phyloP scores from a whole-genome alignment of 1,140 invertebrate species.

The Archegozetes longisetosus region DNA sequence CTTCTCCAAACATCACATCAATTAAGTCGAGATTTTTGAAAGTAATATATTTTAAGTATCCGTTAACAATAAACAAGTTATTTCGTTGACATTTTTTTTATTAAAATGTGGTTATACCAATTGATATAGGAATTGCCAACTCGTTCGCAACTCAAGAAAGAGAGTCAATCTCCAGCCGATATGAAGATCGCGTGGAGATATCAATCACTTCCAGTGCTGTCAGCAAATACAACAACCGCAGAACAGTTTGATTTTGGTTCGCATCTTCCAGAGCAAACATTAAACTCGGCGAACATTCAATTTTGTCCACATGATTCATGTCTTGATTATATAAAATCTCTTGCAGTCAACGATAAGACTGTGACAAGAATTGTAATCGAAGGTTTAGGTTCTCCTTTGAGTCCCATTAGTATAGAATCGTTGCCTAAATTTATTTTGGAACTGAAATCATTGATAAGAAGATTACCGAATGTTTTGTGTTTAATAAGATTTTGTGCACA shows the following conservation, averaged over 20 bases:
- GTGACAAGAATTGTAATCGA: not conserved
- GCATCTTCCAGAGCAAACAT: not conserved
- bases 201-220: not conserved
- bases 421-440: not conserved
- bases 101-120: not conserved
- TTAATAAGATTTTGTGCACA: not conserved
- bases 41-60: not conserved
- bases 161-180: not conserved
- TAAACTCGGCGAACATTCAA: not conserved
- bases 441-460: not conserved
- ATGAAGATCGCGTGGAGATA: conserved; percentile 10
- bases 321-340: not conserved
- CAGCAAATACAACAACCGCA: not conserved
- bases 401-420: not conserved
- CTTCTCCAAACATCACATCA: not conserved
- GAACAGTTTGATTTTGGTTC: not conserved
- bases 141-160: not conserved
- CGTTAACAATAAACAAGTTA: not conserved
- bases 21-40: not conserved
- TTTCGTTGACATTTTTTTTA: not conserved
- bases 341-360: not conserved
- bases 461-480: not conserved
- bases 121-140: not conserved
- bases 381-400: not conserved
- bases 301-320: not conserved